Conservation (phyloP, 2,888 invertebrate species). For the Ennomos erosarius region DNA sequence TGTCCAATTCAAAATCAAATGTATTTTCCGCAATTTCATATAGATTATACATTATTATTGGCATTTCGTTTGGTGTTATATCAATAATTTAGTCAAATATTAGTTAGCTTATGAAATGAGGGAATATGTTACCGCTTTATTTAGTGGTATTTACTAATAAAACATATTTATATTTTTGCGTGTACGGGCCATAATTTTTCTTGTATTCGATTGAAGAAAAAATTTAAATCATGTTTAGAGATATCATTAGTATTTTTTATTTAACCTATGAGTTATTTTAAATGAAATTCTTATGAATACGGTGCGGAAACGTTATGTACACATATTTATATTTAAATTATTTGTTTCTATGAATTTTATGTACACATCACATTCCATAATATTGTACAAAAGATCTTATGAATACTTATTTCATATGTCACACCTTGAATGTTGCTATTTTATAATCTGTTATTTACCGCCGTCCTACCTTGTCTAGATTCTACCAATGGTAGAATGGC, state of each 20-base stretch:
- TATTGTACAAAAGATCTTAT: constrained; percentile 63
- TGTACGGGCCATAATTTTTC: constrained; percentile 28
- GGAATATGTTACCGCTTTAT: constrained; percentile 29
- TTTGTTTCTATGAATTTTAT: constrained; percentile 54
- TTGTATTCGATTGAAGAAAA: constrained; percentile 14
- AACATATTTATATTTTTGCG: constrained; percentile 17
- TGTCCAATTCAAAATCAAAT: background rate
- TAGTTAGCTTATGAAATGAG: constrained; percentile 27
- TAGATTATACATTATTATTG: background rate
- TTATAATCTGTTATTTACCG: background rate
- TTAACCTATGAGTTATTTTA: constrained; percentile 21
- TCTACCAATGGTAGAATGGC: too few species aligned
- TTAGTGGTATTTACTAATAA: constrained; percentile 25
- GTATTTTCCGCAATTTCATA: background rate
- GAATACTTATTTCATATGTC: background rate
- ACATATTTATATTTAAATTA: constrained; percentile 28
- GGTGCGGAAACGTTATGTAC: constrained; percentile 62
- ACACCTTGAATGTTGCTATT: background rate
- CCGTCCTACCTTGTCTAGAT: too few species aligned
- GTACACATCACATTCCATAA: constrained; percentile 78
- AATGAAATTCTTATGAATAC: constrained; percentile 59
- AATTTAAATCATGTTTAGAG: constrained; percentile 5
- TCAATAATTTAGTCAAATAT: constrained; percentile 30
- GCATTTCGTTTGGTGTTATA: constrained; percentile 6
- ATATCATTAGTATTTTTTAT: constrained; percentile 4